Evolutionary conservation across 1,140 invertebrate species (phyloP), one percentile per base, ranked within the genome.

Genomic region (Dreissena rostriformis): DNA sequence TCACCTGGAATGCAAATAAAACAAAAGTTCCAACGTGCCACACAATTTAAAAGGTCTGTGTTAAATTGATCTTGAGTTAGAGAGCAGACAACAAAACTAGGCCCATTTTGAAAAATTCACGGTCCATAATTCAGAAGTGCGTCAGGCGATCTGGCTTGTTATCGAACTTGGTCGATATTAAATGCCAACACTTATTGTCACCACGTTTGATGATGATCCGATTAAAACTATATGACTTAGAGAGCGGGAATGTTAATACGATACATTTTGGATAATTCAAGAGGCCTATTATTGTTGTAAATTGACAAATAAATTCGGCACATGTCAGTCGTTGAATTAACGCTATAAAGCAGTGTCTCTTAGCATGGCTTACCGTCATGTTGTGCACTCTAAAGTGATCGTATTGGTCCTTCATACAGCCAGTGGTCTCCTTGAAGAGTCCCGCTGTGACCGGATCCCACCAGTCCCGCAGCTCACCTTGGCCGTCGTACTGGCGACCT

Each of bases 321-420:
- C 8, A 39, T 39, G 2, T 39, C 8, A 39, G 39, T 39, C 8
- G 39, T 8, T 39, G 8, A 39, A 39, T 39, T 2, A 39, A 39
- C 39, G 39, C 39, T 39, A 39, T 8, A 39, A 39, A 39, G 39
- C 39, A 39, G 39, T 39, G 39, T 39, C 39, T 12, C 17, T 19
- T 61, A 71, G 61, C 24, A 29, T 19, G 15, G 68, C 80, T 74
- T 53, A 82, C 80, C 51, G 80, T 82, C 55, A 73, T 72, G 63
- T 82, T 82, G 14, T 88, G 82, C 22, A 90, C 68, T 22, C 78
- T 86, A 66, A 88, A 91, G 67, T 70, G 55, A 77, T 88, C 87
- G 65, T 92, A 92, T 73, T 91, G 91, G 10, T 89, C 84, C 61
- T 86, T 88, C 88, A 92, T 91, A 86, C 91, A 92, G 22, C 70